Evolutionary conservation across 2,888 invertebrate species (phyloP).

Genomic region (Mystacides longicornis): DNA sequence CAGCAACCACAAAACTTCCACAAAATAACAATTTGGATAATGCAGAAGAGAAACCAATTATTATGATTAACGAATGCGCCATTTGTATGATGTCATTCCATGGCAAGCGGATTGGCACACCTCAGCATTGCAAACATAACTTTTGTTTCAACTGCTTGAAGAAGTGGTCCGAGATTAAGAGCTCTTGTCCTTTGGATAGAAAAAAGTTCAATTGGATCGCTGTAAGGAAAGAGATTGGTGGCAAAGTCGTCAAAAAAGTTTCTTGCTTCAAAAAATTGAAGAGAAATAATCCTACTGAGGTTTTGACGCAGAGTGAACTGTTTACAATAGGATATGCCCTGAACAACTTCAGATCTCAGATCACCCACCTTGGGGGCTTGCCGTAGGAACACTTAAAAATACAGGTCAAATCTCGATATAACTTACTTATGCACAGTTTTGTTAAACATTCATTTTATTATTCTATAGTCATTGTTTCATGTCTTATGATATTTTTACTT

Average conservation of each 20-base stretch:
- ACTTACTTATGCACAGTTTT: too few relatives aligned
- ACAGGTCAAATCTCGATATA: too few relatives aligned
- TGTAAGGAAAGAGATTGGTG: background rate
- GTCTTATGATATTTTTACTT: too few relatives aligned
- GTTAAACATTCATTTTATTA: too few relatives aligned
- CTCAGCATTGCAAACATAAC: background rate
- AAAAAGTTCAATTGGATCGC: background rate
- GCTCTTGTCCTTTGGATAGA: conserved; percentile 2
- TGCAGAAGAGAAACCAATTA: too few relatives aligned
- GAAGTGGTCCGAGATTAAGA: background rate
- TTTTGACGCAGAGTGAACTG: background rate
- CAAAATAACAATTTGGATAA: too few relatives aligned
- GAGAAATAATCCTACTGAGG: background rate
- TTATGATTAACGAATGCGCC: too few relatives aligned
- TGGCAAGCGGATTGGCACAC: background rate
- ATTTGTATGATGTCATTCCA: background rate
- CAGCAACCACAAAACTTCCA: too few relatives aligned
- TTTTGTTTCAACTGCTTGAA: conserved; percentile 1
- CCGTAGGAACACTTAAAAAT: too few relatives aligned
- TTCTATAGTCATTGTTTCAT: too few relatives aligned
- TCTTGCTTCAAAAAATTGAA: background rate
- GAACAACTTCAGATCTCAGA: too few relatives aligned
- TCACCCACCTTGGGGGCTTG: too few relatives aligned
- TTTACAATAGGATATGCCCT: background rate
- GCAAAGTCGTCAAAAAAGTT: background rate